Base-by-base conservation (phyloP, 2,113 vertebrate genomes). In the Gracilinanus agilis region DNA sequence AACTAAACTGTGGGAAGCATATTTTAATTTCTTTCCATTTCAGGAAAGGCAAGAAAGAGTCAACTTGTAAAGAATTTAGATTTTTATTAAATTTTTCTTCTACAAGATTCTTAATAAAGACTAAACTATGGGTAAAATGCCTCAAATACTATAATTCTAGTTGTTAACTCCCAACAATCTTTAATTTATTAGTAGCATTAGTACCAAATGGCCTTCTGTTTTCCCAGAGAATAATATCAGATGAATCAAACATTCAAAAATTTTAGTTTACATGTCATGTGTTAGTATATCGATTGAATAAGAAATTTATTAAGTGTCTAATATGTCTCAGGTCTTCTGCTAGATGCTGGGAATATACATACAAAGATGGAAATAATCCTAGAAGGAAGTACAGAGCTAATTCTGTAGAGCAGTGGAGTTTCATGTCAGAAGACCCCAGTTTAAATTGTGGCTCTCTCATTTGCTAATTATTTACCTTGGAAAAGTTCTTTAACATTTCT, bases 21-120 rank as follows among this genome's bases (percentile, higher is more conserved):
- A 94, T 56, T 9, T 29, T 54, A 88, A 89, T 56, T 93, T 89
- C 53, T 95, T 96, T 94, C 89, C 55, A 94, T n/a, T 96, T 95
- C 53, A 75, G 29, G 27, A 95, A 95, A 90, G 53, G 27, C 19
- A 91, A 25, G 34, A 9, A 24, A 88, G 61, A 94, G 3, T 13
- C 61, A 94, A 96, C 27, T 89, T 93, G 0, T 54, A 89, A 88
- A 92, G 89, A 83, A 24, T 19, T 49, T 40, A 11, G 24, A 53
- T 90, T 90, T 55, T 10, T 53, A 27, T 11, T 91, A 54, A 49
- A 34, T 93, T 91, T 49, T 93, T 90, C 40, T 94, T 83, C n/a
- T 83, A 7, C 67, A 29, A 83, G n/a, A 83, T 83, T 83, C n/a
- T 83, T 40, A 83, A 83, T 40, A 83, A n/a, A 75, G n/a, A 75